Evolutionary conservation across 1,140 invertebrate genomes (phyloP), one percentile per base, ranked within the genome.

Genomic region (Bilobella aurantiaca): DNA sequence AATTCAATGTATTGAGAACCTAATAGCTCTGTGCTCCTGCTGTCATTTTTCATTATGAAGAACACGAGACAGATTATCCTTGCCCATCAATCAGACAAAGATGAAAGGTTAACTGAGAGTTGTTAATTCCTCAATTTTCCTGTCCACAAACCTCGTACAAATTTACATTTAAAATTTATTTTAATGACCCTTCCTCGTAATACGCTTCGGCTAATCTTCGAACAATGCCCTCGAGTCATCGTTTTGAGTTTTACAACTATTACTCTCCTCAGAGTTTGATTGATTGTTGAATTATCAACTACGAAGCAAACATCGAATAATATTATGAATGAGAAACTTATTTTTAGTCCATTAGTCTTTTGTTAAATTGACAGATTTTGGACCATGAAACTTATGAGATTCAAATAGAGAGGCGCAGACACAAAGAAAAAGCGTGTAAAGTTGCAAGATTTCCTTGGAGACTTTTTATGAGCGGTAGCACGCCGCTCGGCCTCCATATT

Each of bases 381-480:
- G 8, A 53, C 25, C 21, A 5, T 53, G 49, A 53, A 53, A 23
- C 25, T 53, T 53, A 53, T 53, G 49, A 53, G 49, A 18, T 12
- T 42, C 8, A 53, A 53, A 53, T 12, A 5, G 49, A 53, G 49
- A 16, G 49, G 49, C 25, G 34, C 34, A 12, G 8, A 42, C 8
- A 18, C 34, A 18, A 8, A 53, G 49, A 12, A 53, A 23, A 5
- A 16, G 49, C 49, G 12, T 53, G 5, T 23, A 42, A 42, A 42
- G 12, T 23, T 12, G 27, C 23, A 56, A 71, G 70, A 72, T 72
- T 72, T 72, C 71, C 68, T 69, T 42, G n/a, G 71, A 69, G 71
- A 69, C 68, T 67, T 72, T 72, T 72, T 72, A 72, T 59, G 68
- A 63, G 71, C 67, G 63, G 63, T 62, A 72, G 71, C 71, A 72